Evolutionary conservation across 2,113 vertebrate genomes (phyloP).

Genomic region (Brienomyrus brachyistius): DNA sequence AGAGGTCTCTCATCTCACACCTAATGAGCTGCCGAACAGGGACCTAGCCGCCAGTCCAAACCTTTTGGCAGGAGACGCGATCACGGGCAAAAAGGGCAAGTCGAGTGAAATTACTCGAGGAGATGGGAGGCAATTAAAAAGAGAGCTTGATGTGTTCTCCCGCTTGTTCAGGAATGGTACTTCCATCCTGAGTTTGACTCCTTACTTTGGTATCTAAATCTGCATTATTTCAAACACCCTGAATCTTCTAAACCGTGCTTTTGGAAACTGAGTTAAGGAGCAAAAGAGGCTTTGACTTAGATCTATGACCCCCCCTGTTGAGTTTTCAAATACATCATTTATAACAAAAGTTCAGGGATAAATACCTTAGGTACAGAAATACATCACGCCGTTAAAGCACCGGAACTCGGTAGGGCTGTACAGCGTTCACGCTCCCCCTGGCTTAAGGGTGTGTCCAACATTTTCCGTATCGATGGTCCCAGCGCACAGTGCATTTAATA

Average conservation of each 20-base stretch:
- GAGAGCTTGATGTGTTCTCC: constrained; percentile 7
- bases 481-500: constrained; percentile 15
- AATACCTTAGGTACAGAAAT: constrained; percentile 1
- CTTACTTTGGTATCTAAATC: not conserved
- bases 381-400: not conserved
- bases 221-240: constrained; percentile 13
- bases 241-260: constrained; percentile 10
- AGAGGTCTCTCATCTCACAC: not conserved
- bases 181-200: not conserved
- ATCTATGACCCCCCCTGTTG: not conserved
- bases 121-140: constrained; percentile 11
- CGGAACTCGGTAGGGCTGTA: not conserved
- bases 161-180: not conserved
- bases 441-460: constrained; percentile 14
- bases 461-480: constrained; percentile 20
- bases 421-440: not conserved
- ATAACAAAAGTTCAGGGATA: not conserved
- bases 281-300: not conserved
- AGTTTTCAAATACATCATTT: constrained; percentile 7
- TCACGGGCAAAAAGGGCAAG: constrained; percentile 8
- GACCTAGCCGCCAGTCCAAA: not conserved
- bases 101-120: constrained; percentile 16
- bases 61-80: constrained; percentile 10
- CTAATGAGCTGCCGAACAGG: not conserved
- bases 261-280: constrained; percentile 15